Conservation (phyloP, 2,797 vertebrate genomes). For the Nothura maculosa region DNA sequence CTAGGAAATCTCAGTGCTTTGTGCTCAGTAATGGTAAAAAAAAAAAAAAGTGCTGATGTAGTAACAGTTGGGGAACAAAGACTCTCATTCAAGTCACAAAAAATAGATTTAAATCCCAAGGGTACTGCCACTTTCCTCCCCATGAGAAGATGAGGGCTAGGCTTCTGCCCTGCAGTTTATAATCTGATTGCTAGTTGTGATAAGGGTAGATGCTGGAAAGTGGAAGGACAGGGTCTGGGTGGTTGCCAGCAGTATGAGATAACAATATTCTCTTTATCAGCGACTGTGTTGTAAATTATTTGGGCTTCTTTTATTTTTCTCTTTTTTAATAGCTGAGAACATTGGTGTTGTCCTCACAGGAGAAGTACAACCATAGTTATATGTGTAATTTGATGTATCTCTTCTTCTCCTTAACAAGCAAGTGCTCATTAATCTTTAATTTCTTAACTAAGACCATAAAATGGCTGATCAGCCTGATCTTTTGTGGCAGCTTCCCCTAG, state of each 20-base stretch:
- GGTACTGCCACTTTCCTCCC: not conserved
- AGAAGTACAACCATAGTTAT: not conserved
- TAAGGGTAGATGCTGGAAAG: not conserved
- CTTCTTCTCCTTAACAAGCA: not conserved
- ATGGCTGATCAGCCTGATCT: not conserved
- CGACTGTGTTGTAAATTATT: not conserved
- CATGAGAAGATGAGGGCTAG: not conserved
- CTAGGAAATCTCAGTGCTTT: not conserved
- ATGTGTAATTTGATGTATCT: not conserved
- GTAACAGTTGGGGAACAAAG: not conserved
- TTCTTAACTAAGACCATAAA: not conserved
- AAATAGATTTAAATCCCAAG: not conserved
- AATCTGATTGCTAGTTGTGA: not conserved
- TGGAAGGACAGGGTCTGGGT: not conserved
- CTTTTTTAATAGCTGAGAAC: not conserved
- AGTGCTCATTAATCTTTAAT: not conserved
- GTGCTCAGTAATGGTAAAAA: not conserved
- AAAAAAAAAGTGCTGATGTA: not conserved
- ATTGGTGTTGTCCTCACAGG: not conserved
- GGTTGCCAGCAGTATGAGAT: not conserved
- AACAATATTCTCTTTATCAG: not conserved
- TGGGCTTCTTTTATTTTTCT: not conserved
- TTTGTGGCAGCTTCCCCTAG: not conserved
- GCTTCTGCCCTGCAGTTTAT: not conserved
- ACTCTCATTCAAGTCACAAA: accelerated